phyloP scores from a whole-genome alignment of 2,113 vertebrate genomes.

The Microtus montanus region DNA sequence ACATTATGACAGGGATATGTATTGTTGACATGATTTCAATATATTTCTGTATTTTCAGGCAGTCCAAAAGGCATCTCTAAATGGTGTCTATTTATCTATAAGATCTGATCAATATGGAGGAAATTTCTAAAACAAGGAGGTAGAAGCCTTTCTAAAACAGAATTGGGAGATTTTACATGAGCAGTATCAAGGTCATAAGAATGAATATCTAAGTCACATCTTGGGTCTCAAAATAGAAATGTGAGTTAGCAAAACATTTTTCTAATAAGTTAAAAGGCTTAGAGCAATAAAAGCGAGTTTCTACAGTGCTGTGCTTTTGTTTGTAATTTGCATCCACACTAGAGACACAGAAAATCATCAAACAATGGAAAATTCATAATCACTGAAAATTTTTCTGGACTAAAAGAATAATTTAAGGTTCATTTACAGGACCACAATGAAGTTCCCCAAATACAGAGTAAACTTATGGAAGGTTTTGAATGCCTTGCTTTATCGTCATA shows the following conservation, averaged over 20 bases:
- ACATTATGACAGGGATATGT: constrained; percentile 61
- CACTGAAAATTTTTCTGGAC: background rate
- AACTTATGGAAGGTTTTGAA: background rate
- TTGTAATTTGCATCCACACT: background rate
- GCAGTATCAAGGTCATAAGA: background rate
- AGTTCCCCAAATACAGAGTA: background rate
- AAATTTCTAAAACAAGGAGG: constrained; percentile 45
- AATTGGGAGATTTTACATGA: constrained; percentile 22
- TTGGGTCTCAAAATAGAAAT: background rate
- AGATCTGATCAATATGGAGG: constrained; percentile 39
- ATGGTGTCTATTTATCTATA: constrained; percentile 34
- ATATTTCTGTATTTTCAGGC: constrained; percentile 59
- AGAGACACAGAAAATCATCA: background rate
- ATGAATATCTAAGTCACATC: constrained; percentile 5
- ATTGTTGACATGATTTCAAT: constrained; percentile 64
- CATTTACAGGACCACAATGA: background rate
- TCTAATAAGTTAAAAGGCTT: constrained; percentile 32
- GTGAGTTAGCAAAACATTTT: background rate
- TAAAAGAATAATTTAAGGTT: background rate
- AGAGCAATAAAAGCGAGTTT: constrained; percentile 37
- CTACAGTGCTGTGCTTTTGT: background rate
- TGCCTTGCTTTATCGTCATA: background rate
- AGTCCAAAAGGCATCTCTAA: constrained; percentile 46
- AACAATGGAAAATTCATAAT: constrained; percentile 19
- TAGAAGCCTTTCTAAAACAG: constrained; percentile 26